Percentiles rank a stretch among this genome's conserved stretches.
These are phyloP conservation scores for Psix sp. DNA, from an alignment of 1,140 invertebrate species.

Conservation along the genomic window DNA sequence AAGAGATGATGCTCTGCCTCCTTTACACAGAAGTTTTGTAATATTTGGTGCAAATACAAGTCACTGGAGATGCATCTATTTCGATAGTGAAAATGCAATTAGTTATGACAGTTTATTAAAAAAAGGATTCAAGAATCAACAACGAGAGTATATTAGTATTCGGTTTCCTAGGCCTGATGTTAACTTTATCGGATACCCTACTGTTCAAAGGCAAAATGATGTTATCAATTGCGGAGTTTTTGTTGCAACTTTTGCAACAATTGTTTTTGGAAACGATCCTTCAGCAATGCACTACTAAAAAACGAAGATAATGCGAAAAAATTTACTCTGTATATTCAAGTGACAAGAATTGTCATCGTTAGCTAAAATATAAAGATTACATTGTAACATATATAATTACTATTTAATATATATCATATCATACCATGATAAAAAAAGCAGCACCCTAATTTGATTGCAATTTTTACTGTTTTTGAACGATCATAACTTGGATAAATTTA, in stretches of 20 bases:
- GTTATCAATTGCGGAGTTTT: constrained; percentile 9
- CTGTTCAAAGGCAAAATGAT: constrained; percentile 4
- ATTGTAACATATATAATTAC: too few relatives aligned
- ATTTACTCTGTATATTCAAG: neutral
- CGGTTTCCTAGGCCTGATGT: neutral
- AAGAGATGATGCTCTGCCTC: constrained; percentile 4
- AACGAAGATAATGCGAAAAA: neutral
- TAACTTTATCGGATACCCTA: neutral
- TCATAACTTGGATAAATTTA: too few relatives aligned
- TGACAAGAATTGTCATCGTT: neutral
- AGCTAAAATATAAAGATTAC: too few relatives aligned
- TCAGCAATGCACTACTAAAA: neutral
- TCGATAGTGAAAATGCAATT: constrained; percentile 4
- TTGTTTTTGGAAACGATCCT: neutral
- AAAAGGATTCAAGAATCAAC: neutral
- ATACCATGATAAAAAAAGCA: too few relatives aligned
- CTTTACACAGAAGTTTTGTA: constrained; percentile 9
- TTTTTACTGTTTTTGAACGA: too few relatives aligned
- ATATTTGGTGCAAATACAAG: constrained; percentile 16
- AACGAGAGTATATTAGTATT: constrained; percentile 3
- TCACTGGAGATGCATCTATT: constrained; percentile 17
- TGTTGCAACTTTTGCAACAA: constrained; percentile 4
- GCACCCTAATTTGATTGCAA: too few relatives aligned
- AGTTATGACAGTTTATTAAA: constrained; percentile 20
- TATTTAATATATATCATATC: too few relatives aligned